Evolutionary conservation across 2,797 vertebrate species (phyloP).

Genomic region (Halcyon leucocephala): DNA sequence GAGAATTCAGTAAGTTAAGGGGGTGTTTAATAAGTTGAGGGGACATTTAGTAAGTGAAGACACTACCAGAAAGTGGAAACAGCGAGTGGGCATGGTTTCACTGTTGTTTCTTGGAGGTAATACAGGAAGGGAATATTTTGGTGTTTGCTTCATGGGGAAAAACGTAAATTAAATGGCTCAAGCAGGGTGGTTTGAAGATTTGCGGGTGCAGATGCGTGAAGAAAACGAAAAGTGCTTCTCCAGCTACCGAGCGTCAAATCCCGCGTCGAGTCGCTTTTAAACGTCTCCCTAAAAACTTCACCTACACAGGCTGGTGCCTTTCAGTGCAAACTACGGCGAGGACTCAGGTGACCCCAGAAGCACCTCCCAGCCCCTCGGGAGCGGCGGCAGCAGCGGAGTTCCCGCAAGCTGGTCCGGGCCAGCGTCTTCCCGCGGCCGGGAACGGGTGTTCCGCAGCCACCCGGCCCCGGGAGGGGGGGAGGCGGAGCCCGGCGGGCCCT

Average conservation of each 20-base stretch:
- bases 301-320: too few species aligned
- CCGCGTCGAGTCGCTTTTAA: neutral
- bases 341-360: neutral
- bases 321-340: neutral
- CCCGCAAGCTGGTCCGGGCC: too few species aligned
- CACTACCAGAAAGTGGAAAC: neutral
- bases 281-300: neutral
- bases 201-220: accelerated
- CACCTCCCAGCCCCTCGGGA: neutral
- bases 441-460: too few species aligned
- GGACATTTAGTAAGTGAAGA: neutral
- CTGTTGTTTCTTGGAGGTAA: neutral
- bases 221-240: neutral
- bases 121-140: neutral
- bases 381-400: too few species aligned
- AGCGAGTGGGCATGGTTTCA: too few species aligned
- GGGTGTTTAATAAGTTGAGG: too few species aligned
- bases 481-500: neutral
- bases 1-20: neutral
- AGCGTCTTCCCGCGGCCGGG: too few species aligned
- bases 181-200: neutral
- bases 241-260: neutral
- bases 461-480: too few species aligned
- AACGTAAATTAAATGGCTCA: neutral
- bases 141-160: neutral